These are phyloP conservation scores for Pasiphila rectangulata DNA, from an alignment of 2,888 invertebrate species.

Conservation along the genomic window DNA sequence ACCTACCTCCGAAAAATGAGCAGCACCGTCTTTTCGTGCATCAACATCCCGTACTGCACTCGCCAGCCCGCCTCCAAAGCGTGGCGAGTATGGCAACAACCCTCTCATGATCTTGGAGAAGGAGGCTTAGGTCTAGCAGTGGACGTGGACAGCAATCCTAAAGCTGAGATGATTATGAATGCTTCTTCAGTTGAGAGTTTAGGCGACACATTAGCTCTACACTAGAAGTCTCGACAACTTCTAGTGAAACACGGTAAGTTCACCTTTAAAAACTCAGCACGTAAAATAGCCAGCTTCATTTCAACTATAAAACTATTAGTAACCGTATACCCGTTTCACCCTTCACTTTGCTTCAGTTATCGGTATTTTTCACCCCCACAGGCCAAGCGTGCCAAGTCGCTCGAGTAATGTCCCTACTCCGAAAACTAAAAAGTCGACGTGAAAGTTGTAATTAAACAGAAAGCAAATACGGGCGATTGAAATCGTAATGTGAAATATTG, in stretches of 20 bases:
- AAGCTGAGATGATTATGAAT: too few species aligned
- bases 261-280: conserved; percentile 17
- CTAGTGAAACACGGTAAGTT: neutral
- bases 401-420: conserved; percentile 44
- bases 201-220: neutral
- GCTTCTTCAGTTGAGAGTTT: neutral
- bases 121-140: too few species aligned
- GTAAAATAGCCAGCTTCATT: conserved; percentile 12
- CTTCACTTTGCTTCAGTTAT: conserved; percentile 47
- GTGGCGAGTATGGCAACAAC: too few species aligned
- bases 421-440: conserved; percentile 24
- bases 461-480: neutral
- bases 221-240: neutral
- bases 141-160: too few species aligned
- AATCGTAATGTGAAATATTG: neutral
- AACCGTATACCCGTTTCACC: conserved; percentile 33
- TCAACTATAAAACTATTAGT: conserved; percentile 30
- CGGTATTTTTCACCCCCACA: conserved; percentile 45
- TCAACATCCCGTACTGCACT: too few species aligned
- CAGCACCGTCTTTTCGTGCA: too few species aligned
- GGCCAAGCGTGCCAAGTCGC: conserved; percentile 47
- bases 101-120: too few species aligned
- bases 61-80: too few species aligned
- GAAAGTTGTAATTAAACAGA: conserved; percentile 16
- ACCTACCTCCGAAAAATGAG: too few species aligned